Evolutionary conservation across 92 coral and sea anemone genomes (phyloP), one percentile per base, ranked within the genome.

Genomic region (Palythoa grandiflora): DNA sequence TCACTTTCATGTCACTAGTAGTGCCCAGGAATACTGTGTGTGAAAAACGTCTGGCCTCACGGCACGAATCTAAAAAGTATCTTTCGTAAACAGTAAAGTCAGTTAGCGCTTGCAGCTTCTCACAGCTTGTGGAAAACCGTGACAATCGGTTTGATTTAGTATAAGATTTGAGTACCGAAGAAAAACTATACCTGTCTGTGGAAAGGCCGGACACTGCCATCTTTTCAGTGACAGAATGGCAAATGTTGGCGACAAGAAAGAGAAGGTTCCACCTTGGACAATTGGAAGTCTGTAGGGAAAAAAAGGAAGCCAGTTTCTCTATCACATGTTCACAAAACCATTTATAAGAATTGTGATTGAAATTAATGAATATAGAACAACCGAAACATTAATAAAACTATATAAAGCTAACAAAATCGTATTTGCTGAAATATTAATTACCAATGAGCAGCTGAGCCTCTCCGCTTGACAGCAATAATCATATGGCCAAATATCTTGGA

Each of bases 201-300:
- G 80, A 76, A 52, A 17, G n/a, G 38, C 37, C 70, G 99, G 93
- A 60, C 99, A 96, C 83, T 80, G 61, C 93, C 91, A 96, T 48
- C 93, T 87, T 1, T 87, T 83, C 47, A 90, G 88, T 36, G 93
- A 84, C 87, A 96, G 88, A 71, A 96, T 96, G 54, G 99, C 96
- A 35, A 93, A 84, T 17, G 98, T 94, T 9, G 99, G 99, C 6
- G 95, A 84, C 37, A 96, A 57, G 63, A 95, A 96, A 37, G 97
- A 86, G 63, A 96, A 96, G 15, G 96, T 90, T 21, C 98, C 95
- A 47, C 99, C 99, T 83, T 96, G 99, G 51, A 96, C 97, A 48
- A 96, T 95, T 7, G 99, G 99, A 7, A 96, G 89, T 85, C 99
- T 96, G 79, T 35, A 15, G 12, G 59, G 8, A 48, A 44, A 9